Conservation (phyloP, 2,888 invertebrate species). For the Andricus quercusramuli region DNA sequence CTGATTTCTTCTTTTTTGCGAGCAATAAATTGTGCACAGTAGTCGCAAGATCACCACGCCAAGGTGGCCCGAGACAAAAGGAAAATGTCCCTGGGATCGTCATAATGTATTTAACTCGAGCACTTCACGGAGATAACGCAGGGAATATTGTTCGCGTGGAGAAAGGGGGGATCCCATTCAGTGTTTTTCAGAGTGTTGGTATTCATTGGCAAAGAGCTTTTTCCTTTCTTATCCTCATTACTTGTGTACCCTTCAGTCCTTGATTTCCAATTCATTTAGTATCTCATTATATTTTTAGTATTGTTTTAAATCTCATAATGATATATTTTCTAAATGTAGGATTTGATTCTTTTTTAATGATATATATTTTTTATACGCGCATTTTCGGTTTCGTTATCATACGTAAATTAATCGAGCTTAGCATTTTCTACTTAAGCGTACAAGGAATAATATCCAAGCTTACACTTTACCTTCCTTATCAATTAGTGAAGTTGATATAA, state of each 20-base stretch:
- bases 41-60: slow-evolving; percentile 65
- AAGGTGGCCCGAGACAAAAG: slow-evolving; percentile 74
- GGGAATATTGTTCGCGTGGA: slow-evolving; percentile 67
- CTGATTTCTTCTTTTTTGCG: slow-evolving; percentile 56
- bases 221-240: not conserved
- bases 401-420: no score
- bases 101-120: slow-evolving; percentile 76
- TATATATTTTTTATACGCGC: no score
- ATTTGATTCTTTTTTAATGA: no score
- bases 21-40: slow-evolving; percentile 73
- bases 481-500: no score
- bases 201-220: slow-evolving; percentile 18
- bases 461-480: no score
- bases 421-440: no score
- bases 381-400: no score
- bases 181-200: slow-evolving; percentile 55
- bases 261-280: slow-evolving; percentile 4
- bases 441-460: no score
- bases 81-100: slow-evolving; percentile 67
- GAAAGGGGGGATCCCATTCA: slow-evolving; percentile 55
- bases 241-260: not conserved
- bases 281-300: not conserved
- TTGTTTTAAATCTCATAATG: not conserved
- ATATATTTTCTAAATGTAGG: not conserved
- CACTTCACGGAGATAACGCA: slow-evolving; percentile 71